These are phyloP conservation scores for Drosophila eohydei DNA, from an alignment of 2,888 invertebrate species.

Conservation along the genomic window DNA sequence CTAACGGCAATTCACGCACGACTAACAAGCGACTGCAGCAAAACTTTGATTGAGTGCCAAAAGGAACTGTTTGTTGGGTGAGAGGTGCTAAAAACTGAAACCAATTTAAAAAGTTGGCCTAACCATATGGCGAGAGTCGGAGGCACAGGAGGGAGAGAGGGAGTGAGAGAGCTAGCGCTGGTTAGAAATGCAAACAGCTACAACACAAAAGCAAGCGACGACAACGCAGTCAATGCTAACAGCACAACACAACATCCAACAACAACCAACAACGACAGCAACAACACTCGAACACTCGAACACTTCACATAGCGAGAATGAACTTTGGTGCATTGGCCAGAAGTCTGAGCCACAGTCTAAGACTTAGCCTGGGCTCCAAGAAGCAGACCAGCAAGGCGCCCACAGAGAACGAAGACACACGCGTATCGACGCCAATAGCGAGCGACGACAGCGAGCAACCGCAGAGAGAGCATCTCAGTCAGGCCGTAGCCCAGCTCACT, in stretches of 20 bases:
- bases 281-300: conserved; percentile 37
- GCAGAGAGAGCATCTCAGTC: not conserved
- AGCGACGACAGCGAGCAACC: not conserved
- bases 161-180: not conserved
- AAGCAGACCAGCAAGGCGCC: conserved; percentile 24
- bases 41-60: conserved; percentile 15
- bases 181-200: conserved; percentile 37
- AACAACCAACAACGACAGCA: conserved; percentile 9
- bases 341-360: conserved; percentile 58
- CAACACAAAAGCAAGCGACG: conserved; percentile 27
- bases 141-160: conserved; percentile 21
- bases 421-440: not conserved
- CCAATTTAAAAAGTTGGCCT: conserved; percentile 75
- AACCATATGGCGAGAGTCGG: conserved; percentile 66
- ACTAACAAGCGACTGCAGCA: conserved; percentile 61
- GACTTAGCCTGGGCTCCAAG: conserved; percentile 32
- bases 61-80: conserved; percentile 6
- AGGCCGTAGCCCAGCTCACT: conserved; percentile 24
- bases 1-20: conserved; percentile 78
- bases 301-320: conserved; percentile 58
- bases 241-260: conserved; percentile 43
- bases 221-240: conserved; percentile 42
- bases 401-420: conserved; percentile 3
- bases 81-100: conserved; percentile 75
- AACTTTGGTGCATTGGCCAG: conserved; percentile 60